Conservation (phyloP, 1,140 invertebrate species). For the Orchesella cincta region DNA sequence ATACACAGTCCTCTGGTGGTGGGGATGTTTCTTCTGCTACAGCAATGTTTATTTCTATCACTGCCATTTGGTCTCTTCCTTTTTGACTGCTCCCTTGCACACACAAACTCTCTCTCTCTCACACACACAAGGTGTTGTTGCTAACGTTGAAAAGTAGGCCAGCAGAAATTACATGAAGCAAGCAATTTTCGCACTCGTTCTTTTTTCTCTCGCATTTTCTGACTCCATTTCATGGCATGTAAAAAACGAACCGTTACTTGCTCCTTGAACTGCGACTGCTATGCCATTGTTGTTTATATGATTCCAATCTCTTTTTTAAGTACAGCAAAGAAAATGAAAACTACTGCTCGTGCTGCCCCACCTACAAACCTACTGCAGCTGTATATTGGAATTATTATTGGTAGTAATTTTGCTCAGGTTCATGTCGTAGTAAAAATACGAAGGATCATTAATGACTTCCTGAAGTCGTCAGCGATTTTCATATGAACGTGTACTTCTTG, state of each 20-base stretch:
- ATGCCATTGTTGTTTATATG: too few species aligned
- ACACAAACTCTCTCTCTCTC: too few species aligned
- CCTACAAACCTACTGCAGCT: background rate
- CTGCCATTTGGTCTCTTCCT: too few species aligned
- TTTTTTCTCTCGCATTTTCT: background rate
- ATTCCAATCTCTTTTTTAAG: background rate
- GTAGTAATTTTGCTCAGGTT: conserved; percentile 12
- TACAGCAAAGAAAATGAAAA: background rate
- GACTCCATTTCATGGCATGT: background rate
- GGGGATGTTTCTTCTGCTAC: too few species aligned
- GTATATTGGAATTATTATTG: conserved; percentile 13
- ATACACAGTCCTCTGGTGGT: too few species aligned
- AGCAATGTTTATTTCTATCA: too few species aligned
- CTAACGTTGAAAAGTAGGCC: background rate
- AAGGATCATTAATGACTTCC: conserved; percentile 26
- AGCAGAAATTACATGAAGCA: background rate
- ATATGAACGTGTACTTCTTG: background rate
- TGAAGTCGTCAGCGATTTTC: conserved; percentile 26
- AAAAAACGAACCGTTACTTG: background rate
- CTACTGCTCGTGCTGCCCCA: background rate
- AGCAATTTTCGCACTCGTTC: background rate
- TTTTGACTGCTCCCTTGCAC: too few species aligned
- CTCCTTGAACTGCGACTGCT: too few species aligned
- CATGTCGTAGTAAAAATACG: background rate
- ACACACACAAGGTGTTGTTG: background rate